Evolutionary conservation across 2,113 vertebrate genomes (phyloP), one percentile per base, ranked within the genome.

Genomic region (Mobula birostris): DNA sequence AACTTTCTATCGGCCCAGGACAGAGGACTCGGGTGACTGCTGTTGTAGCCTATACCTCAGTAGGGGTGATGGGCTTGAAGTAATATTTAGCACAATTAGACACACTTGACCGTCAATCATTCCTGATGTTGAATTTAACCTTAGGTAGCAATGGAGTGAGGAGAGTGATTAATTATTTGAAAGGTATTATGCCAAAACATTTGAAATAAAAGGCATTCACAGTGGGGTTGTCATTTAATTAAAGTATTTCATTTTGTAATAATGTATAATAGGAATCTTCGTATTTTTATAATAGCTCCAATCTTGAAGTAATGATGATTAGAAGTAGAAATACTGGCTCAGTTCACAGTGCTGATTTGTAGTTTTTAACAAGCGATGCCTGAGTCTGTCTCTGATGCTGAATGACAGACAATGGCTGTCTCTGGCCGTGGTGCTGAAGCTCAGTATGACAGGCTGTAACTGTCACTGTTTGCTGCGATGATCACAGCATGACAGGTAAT

Each of bases 391-490:
- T 95, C 95, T 8, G 0, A 95, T 96, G 96, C 96, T 95, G 96
- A 96, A 95, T 96, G 96, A 97, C 96, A 97, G 96, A 95, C 95
- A 95, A 95, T 96, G 95, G 96, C 95, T 96, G 96, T 96, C 95
- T 95, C 96, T 96, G 96, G 96, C 96, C 96, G 94, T 96, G 95
- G 95, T 95, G 96, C 95, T 96, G 96, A 96, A 96, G 96, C 96
- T 96, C 96, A 96, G 96, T 96, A 96, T 48, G 96, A 97, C 96
- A 95, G 96, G 95, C 96, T 96, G 96, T 97, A 96, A 96, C 96
- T 96, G 96, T 96, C 91, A 93, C 95, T 96, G 95, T 95, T 91
- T 95, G 95, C 9, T 0, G 95, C 95, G 96, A 96, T 95, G 96
- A 96, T 95, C 95, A 95, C 96, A 95, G 95, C 94, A 95, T 96